A percentile compares a stretch with the other conserved stretches of the same genome.
Evolutionary conservation across 2,888 invertebrate genomes (phyloP).

Genomic region (Xestobium rufovillosum): DNA sequence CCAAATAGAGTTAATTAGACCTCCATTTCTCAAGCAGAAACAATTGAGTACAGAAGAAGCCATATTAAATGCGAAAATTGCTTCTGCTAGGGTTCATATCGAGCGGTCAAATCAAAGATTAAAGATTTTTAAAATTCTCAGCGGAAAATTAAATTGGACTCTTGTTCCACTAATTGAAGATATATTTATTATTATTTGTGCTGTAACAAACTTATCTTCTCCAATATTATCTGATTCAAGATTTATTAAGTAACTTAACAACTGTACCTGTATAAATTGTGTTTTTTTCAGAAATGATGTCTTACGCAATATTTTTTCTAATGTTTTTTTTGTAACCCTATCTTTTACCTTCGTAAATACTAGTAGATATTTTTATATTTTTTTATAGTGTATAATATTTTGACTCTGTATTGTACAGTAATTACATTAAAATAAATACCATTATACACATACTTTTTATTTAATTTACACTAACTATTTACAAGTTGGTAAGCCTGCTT

Average conservation of each 20-base stretch:
- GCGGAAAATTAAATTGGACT: slow-evolving; percentile 7
- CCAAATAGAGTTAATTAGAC: slow-evolving; percentile 16
- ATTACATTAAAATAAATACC: slow-evolving; percentile 6
- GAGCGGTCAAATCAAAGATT: slow-evolving; percentile 19
- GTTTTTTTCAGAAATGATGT: too few relatives aligned
- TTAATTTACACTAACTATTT: slow-evolving; percentile 1
- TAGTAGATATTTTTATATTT: too few relatives aligned
- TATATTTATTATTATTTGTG: slow-evolving; percentile 14
- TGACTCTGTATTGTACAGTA: slow-evolving; percentile 8
- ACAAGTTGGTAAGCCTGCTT: too few relatives aligned
- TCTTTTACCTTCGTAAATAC: too few relatives aligned
- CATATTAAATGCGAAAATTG: slow-evolving; percentile 16
- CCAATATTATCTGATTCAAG: slow-evolving; percentile 14
- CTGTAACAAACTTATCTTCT: slow-evolving; percentile 10
- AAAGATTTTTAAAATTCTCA: slow-evolving; percentile 18
- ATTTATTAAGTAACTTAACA: too few relatives aligned
- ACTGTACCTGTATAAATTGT: too few relatives aligned
- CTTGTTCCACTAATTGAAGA: slow-evolving; percentile 11
- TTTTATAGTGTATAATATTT: too few relatives aligned
- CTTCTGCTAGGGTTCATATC: slow-evolving; percentile 20
- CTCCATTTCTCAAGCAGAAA: slow-evolving; percentile 20
- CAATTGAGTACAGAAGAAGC: slow-evolving; percentile 17
- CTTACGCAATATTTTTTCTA: too few relatives aligned
- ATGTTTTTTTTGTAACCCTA: too few relatives aligned
- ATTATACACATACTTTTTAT: slow-evolving; percentile 4